phyloP scores from a whole-genome alignment of 2,113 vertebrate species.

The Otus sunia region DNA sequence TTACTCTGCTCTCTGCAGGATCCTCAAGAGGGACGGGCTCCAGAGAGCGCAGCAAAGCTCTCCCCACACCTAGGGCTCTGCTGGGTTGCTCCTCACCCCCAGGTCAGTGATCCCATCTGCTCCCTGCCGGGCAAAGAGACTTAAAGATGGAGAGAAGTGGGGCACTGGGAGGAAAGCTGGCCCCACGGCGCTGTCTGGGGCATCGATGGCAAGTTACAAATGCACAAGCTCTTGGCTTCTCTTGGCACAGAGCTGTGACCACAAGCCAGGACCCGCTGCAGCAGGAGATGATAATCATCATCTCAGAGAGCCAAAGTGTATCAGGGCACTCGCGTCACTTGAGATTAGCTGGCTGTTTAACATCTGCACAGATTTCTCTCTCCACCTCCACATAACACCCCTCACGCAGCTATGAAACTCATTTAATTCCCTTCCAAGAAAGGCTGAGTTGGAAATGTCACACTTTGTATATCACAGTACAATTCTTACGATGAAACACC shows the following conservation, averaged over 20 bases:
- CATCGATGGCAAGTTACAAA: not conserved
- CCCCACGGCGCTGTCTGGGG: not conserved
- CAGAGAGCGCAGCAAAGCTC: not conserved
- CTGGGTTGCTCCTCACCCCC: not conserved
- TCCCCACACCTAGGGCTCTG: not conserved
- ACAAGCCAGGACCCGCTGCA: not conserved
- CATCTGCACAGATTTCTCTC: slow-evolving; percentile 52
- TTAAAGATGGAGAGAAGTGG: not conserved
- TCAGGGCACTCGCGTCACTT: not conserved
- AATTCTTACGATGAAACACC: not conserved
- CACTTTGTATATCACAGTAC: not conserved
- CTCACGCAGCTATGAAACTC: not conserved
- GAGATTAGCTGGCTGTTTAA: slow-evolving; percentile 50
- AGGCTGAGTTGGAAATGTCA: slow-evolving; percentile 56
- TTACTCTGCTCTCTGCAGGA: not conserved
- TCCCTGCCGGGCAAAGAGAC: not conserved
- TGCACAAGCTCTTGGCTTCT: not conserved
- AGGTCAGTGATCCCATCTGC: not conserved
- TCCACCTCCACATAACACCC: slow-evolving; percentile 38
- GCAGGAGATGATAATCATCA: slow-evolving; percentile 21
- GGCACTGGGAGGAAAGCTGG: not conserved
- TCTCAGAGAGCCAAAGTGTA: not conserved
- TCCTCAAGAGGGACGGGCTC: not conserved
- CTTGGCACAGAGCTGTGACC: slow-evolving; percentile 12
- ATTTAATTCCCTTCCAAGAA: slow-evolving; percentile 29